A percentile compares a stretch with the other conserved stretches of the same genome.
phyloP scores from a whole-genome alignment of 2,797 vertebrate species.

The Sebastes jordani region DNA sequence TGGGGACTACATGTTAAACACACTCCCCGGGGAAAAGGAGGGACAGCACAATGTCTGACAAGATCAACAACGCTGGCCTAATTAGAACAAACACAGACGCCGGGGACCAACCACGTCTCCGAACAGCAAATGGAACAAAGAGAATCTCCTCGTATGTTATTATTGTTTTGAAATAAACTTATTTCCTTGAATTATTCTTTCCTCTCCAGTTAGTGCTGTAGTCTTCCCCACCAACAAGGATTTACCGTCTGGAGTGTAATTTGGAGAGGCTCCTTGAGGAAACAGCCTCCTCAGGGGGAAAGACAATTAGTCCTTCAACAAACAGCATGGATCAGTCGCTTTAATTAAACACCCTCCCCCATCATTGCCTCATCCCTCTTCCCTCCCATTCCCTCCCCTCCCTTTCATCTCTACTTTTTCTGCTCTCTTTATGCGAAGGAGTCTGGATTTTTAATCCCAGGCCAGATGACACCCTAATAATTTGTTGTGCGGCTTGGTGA shows the following conservation, averaged over 20 bases:
- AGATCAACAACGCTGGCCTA: constrained; percentile 68
- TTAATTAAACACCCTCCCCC: constrained; percentile 84
- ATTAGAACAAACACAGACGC: constrained; percentile 74
- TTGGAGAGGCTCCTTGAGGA: constrained; percentile 73
- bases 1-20: constrained; percentile 76
- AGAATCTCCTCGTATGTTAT: constrained; percentile 41
- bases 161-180: constrained; percentile 66
- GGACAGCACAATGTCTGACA: constrained; percentile 63
- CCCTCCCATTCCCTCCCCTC: constrained; percentile 46
- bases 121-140: constrained; percentile 58
- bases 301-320: constrained; percentile 85
- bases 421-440: constrained; percentile 55
- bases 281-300: constrained; percentile 78
- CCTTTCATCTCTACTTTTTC: constrained; percentile 53
- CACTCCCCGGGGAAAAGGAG: constrained; percentile 56
- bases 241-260: constrained; percentile 77
- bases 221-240: constrained; percentile 68
- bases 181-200: constrained; percentile 57
- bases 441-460: constrained; percentile 70
- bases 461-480: constrained; percentile 83
- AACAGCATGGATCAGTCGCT: constrained; percentile 82
- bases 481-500: constrained; percentile 78
- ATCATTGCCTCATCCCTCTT: constrained; percentile 62
- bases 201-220: constrained; percentile 52
- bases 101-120: constrained; percentile 32